phyloP scores from a whole-genome alignment of 2,113 vertebrate genomes.

The Crotalus helleri region DNA sequence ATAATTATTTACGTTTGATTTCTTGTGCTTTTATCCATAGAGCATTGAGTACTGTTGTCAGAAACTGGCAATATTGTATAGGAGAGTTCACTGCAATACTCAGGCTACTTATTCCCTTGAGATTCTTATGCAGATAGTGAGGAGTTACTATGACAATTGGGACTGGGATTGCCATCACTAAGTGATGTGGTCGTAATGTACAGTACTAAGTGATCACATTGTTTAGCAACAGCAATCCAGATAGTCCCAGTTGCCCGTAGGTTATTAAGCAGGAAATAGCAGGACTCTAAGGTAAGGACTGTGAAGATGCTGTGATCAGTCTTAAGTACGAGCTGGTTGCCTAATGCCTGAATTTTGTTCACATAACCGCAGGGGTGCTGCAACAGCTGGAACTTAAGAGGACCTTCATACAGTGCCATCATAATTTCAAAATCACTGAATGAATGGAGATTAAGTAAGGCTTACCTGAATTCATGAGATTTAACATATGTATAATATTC shows the following conservation, averaged over 20 bases:
- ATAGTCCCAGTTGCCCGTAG: not conserved
- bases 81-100: not conserved
- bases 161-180: not conserved
- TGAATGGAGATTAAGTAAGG: not conserved
- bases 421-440: not conserved
- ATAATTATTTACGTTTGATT: not conserved
- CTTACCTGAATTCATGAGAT: not conserved
- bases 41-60: not conserved
- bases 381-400: not conserved
- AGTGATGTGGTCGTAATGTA: not conserved
- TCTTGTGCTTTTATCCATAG: not conserved
- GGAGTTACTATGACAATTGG: not conserved
- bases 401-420: not conserved
- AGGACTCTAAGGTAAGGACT: not conserved
- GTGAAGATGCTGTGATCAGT: not conserved
- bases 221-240: not conserved
- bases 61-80: not conserved
- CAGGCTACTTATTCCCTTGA: not conserved
- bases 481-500: not conserved
- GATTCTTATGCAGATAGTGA: not conserved
- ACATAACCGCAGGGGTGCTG: not conserved
- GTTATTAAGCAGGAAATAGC: not conserved
- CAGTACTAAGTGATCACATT: not conserved
- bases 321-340: not conserved
- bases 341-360: not conserved